phyloP scores from a whole-genome alignment of 1,140 invertebrate species.

The Cotesia glomerata region DNA sequence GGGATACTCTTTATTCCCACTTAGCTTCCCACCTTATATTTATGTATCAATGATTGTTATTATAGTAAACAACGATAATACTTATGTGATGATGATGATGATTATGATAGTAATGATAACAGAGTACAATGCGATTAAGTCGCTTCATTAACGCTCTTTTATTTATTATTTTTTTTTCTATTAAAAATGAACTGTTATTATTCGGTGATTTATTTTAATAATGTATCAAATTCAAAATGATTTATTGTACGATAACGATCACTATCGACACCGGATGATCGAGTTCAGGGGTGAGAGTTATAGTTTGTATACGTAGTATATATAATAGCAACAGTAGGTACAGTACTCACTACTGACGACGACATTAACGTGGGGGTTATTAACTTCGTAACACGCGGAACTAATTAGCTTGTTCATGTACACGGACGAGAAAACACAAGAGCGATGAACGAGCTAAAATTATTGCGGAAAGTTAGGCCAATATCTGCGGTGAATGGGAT shows the following conservation, averaged over 20 bases:
- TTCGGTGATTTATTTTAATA: slow-evolving; percentile 1
- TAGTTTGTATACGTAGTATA: neutral
- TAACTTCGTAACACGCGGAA: slow-evolving; percentile 32
- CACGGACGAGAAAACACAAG: slow-evolving; percentile 3
- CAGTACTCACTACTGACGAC: neutral
- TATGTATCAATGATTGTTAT: slow-evolving; percentile 13
- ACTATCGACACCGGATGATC: slow-evolving; percentile 19
- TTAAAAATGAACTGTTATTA: neutral
- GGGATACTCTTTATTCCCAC: slow-evolving; percentile 31
- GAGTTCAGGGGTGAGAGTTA: neutral
- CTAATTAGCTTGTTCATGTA: slow-evolving; percentile 24
- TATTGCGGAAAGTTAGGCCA: slow-evolving; percentile 12
- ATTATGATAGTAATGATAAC: neutral
- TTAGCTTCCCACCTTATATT: neutral
- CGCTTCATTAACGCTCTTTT: neutral
- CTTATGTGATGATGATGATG: neutral
- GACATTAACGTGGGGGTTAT: slow-evolving; percentile 27
- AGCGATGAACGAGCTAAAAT: neutral
- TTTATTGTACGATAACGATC: neutral
- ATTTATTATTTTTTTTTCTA: neutral
- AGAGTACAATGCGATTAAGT: too few species aligned
- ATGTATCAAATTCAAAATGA: too few species aligned
- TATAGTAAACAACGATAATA: too few species aligned
- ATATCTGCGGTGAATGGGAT: neutral
- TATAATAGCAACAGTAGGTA: too few species aligned